Percentiles rank a stretch among this genome's conserved stretches.
Conservation (phyloP, 2,888 invertebrate species). For the Thera obeliscata region DNA sequence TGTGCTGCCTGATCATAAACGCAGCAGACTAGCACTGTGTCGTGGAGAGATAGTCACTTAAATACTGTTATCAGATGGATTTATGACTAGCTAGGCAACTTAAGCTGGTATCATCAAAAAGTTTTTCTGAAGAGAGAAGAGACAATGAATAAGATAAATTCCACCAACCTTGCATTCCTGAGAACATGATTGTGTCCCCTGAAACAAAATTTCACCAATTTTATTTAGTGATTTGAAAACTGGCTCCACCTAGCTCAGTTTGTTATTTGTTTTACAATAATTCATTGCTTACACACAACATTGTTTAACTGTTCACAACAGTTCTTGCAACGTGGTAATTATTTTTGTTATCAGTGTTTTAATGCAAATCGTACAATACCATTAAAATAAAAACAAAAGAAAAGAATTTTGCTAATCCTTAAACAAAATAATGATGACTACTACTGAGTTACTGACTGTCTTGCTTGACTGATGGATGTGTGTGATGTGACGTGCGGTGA, state of each 20-base stretch:
- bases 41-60: too few relatives aligned
- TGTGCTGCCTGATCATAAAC: too few relatives aligned
- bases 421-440: not conserved
- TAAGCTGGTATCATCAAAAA: not conserved
- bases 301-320: not conserved
- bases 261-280: not conserved
- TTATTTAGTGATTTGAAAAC: conserved; percentile 5
- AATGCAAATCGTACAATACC: not conserved
- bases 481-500: not conserved
- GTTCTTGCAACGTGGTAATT: conserved; percentile 4
- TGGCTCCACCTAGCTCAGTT: not conserved
- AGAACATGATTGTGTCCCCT: conserved; percentile 87
- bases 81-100: too few relatives aligned
- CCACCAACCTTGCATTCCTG: conserved; percentile 85
- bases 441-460: too few relatives aligned
- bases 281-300: not conserved
- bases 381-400: conserved; percentile 23
- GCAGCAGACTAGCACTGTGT: too few relatives aligned
- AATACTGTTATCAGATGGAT: too few relatives aligned
- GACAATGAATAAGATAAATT: not conserved
- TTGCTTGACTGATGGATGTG: not conserved
- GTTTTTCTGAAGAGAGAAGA: not conserved
- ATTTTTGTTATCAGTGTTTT: not conserved
- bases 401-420: not conserved
- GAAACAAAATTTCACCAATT: conserved; percentile 61